Evolutionary conservation across 2,113 vertebrate genomes (phyloP), one percentile per base, ranked within the genome.

Genomic region (Lipophrys pholis): DNA sequence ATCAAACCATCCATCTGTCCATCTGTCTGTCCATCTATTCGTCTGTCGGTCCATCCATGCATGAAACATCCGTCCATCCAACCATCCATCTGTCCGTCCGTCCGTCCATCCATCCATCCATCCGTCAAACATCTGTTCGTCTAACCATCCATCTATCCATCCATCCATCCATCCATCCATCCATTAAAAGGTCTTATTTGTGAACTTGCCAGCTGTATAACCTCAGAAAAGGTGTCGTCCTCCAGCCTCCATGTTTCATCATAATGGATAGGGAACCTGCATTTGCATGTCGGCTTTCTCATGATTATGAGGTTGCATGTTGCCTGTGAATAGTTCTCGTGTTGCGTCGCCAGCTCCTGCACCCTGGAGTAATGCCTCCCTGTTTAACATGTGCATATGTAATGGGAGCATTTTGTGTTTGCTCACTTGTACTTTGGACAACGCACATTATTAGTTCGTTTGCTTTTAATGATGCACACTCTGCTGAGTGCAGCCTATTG

Each of bases 381-480:
- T 68, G 80, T 77, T 92, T 85, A 90, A 84, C 89, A 91, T 90
- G 88, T 84, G 80, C 88, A 91, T 88, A 77, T 16, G 52, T 74
- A 86, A 90, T 74, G n/a, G 50, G 0, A 46, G 69, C 59, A 80
- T 85, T 82, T 84, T 81, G 59, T 55, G 71, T 72, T 60, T 46
- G 58, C 82, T 76, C 67, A 69, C 68, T 78, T 69, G 61, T 73
- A 75, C 50, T 88, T 83, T 82, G 74, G 69, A 83, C 74, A 73
- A 61, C 59, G 21, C 21, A 48, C 41, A 61, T 85, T 80, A 82
- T 89, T 81, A 61, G 76, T 82, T 76, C 42, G 63, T 74, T 70
- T 67, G 43, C 46, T 71, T 76, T 79, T 89, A 89, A 88, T 87
- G 87, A 87, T 76, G 75, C 82, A 84, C 84, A 86, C 81, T 84